Conservation (phyloP, 2,888 invertebrate species). For the Mythimna lalbum region DNA sequence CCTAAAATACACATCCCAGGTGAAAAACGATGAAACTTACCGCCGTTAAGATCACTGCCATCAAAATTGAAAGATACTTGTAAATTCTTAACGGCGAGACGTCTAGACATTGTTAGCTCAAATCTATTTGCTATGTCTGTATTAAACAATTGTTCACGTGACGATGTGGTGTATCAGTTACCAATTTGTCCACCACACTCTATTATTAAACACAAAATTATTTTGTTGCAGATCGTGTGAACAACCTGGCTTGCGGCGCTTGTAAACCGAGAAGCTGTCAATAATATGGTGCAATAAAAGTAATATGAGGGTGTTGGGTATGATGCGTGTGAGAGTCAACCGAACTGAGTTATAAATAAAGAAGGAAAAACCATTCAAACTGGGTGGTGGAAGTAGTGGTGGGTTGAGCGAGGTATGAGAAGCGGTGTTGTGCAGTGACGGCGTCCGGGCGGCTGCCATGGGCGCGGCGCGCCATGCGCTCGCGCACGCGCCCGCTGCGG, state of each 20-base stretch:
- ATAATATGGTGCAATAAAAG: slow-evolving; percentile 66
- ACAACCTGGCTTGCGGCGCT: slow-evolving; percentile 77
- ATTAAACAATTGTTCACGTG: slow-evolving; percentile 56
- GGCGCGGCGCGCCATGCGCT: slow-evolving; percentile 90
- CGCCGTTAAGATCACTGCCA: slow-evolving; percentile 2
- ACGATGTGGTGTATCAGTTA: slow-evolving; percentile 64
- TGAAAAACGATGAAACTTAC: slow-evolving; percentile 11
- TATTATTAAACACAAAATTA: slow-evolving; percentile 78
- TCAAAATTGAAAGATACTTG: slow-evolving; percentile 1
- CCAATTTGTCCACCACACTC: slow-evolving; percentile 70
- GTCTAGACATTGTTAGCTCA: slow-evolving; percentile 54
- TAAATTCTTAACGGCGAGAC: slow-evolving; percentile 20
- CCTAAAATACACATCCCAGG: slow-evolving; percentile 10
- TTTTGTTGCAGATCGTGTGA: slow-evolving; percentile 86
- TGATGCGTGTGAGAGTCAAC: slow-evolving; percentile 58
- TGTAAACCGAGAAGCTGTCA: slow-evolving; percentile 63
- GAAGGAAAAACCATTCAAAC: slow-evolving; percentile 47
- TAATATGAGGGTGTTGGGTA: slow-evolving; percentile 65
- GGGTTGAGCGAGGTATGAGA: slow-evolving; percentile 77
- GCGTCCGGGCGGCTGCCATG: slow-evolving; percentile 89
- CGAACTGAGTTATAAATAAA: slow-evolving; percentile 60
- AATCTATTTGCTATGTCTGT: slow-evolving; percentile 48
- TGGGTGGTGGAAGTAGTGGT: slow-evolving; percentile 56
- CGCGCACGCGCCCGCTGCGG: slow-evolving; percentile 89
- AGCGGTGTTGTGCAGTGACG: slow-evolving; percentile 86